Evolutionary conservation across 2,888 invertebrate genomes (phyloP).

Genomic region (Xestia xanthographa): DNA sequence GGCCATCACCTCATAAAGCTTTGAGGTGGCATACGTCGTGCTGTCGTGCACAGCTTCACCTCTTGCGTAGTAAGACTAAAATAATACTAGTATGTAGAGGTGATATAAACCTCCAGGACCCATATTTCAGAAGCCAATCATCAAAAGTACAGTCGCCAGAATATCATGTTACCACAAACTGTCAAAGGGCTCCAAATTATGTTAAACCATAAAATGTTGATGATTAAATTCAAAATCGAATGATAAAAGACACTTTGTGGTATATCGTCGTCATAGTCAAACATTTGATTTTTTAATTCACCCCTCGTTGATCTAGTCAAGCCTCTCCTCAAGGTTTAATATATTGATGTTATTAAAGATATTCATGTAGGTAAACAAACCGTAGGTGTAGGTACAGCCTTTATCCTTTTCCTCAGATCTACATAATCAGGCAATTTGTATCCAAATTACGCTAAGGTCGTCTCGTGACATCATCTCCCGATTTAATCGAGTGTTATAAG

Average conservation of each 20-base stretch:
- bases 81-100: too few species aligned
- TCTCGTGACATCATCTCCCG: constrained; percentile 50
- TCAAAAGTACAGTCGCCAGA: too few species aligned
- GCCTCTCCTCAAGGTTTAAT: not conserved
- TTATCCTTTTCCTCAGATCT: constrained; percentile 27
- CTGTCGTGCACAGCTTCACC: too few species aligned
- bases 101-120: not conserved
- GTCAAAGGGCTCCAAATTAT: too few species aligned
- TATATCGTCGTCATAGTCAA: too few species aligned
- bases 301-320: not conserved
- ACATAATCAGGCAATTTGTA: constrained; percentile 56
- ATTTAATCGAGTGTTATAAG: constrained; percentile 18
- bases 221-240: too few species aligned
- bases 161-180: too few species aligned
- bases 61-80: too few species aligned
- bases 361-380: not conserved
- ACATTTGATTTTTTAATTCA: not conserved
- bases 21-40: not conserved
- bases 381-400: constrained; percentile 1
- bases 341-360: not conserved
- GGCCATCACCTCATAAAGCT: not conserved
- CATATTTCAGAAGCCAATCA: not conserved
- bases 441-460: constrained; percentile 55
- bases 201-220: too few species aligned
- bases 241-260: too few species aligned